These are phyloP conservation scores for Clinocottus analis DNA, from an alignment of 2,113 vertebrate species.

Conservation along the genomic window DNA sequence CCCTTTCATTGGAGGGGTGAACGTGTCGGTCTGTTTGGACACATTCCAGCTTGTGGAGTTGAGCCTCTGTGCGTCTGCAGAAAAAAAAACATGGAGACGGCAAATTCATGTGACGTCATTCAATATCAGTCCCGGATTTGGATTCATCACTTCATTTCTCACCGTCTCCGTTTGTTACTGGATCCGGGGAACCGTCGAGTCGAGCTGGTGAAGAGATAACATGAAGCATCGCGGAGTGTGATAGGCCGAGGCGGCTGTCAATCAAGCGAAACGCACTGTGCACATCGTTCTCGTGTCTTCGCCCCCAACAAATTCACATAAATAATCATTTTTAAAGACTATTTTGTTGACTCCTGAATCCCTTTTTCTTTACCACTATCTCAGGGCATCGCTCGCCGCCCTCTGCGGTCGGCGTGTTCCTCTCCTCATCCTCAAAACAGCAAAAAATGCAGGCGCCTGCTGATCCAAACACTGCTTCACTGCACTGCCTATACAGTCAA, in stretches of 20 bases:
- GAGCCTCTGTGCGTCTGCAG: conserved; percentile 2
- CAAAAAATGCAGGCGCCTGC: not conserved
- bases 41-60: conserved; percentile 8
- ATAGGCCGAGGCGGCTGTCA: not conserved
- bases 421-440: no score
- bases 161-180: not conserved
- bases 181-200: not conserved
- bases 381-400: not conserved
- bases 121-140: not conserved
- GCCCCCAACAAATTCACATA: not conserved
- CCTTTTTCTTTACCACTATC: no score
- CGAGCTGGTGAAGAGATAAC: not conserved
- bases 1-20: conserved; percentile 32
- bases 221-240: not conserved
- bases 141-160: not conserved
- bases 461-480: not conserved
- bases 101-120: not conserved
- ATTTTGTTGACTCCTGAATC: not conserved
- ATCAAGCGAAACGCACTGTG: not conserved
- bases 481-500: not conserved
- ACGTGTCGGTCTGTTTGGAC: conserved; percentile 29
- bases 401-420: not conserved
- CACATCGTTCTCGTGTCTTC: not conserved
- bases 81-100: conserved; percentile 8
- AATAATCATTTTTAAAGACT: not conserved